Evolutionary conservation across 2,888 invertebrate genomes (phyloP), one percentile per base, ranked within the genome.

Genomic region (Arge pagana): DNA sequence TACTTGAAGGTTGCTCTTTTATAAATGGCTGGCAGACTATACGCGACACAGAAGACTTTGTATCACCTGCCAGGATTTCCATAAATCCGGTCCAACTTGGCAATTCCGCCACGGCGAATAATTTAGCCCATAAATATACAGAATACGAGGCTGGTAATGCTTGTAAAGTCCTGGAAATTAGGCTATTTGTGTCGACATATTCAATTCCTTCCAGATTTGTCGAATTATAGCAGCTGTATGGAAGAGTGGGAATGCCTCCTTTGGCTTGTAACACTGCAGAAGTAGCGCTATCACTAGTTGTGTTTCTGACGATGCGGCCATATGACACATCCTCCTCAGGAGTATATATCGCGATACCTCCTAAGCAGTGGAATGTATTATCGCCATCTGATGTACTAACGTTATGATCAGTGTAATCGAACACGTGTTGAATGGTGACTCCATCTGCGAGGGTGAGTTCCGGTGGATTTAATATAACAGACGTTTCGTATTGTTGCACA

Each of bases 361-460:
- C 52, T 31, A 52, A 45, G 41, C 50, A 55, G 40, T 54, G 51
- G 36, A 19, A 52, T 7, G 54, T 52, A 13, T 41, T 23, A 10
- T 40, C 18, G 18, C 52, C 54, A 36, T 54, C 48, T 21, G 36
- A 52, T n/a, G 59, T 59, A 15, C 24, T 35, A 11, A 53, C 50
- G 43, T 59, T 56, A 18, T 58, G 56, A 45, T 52, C 56, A 30
- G 58, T 53, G 40, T 58, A 54, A 37, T 60, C 60, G 30, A 54
- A 59, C 21, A 21, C 39, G 15, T 39, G 49, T 15, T 50, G 49
- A 7, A 35, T 36, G 33, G 36, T 28, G 24, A 31, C 28, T 30
- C 21, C 31, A 37, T 45, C 39, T 24, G 21, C 39, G 18, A 39
- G 11, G 39, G 13, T 11, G 10, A 39, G 7, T 39, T 39, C 8